Conservation (phyloP, 2,888 invertebrate genomes). For the Lumbricus terrestris region DNA sequence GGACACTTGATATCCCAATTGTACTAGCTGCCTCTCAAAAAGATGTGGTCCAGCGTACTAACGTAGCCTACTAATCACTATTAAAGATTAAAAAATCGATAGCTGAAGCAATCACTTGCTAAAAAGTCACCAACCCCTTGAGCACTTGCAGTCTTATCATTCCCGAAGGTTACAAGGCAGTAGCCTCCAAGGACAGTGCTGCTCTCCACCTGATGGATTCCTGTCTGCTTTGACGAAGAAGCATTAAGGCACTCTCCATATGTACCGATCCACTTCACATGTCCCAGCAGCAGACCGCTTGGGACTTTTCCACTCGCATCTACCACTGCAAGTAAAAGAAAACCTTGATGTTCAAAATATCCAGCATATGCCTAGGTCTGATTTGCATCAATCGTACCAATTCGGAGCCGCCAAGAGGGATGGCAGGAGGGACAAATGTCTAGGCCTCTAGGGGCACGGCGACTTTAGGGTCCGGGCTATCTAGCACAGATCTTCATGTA, state of each 20-base stretch:
- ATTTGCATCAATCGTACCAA: neutral
- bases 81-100: neutral
- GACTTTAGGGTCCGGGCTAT: too few relatives aligned
- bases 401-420: too few relatives aligned
- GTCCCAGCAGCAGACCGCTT: slow-evolving; percentile 29
- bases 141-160: neutral
- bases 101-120: neutral
- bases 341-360: neutral
- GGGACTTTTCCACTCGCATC: slow-evolving; percentile 34
- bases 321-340: slow-evolving; percentile 21
- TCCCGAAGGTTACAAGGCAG: neutral
- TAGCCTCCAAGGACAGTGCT: neutral
- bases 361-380: neutral
- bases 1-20: too few relatives aligned
- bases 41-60: neutral
- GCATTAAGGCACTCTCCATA: slow-evolving; percentile 28
- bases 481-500: too few relatives aligned
- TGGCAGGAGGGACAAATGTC: too few relatives aligned
- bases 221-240: neutral
- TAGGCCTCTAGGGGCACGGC: too few relatives aligned
- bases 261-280: slow-evolving; percentile 30
- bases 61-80: neutral
- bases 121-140: neutral
- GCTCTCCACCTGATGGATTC: neutral
- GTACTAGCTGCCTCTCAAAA: neutral